phyloP scores from a whole-genome alignment of 2,888 invertebrate genomes.

The Hypomecis atomaria region DNA sequence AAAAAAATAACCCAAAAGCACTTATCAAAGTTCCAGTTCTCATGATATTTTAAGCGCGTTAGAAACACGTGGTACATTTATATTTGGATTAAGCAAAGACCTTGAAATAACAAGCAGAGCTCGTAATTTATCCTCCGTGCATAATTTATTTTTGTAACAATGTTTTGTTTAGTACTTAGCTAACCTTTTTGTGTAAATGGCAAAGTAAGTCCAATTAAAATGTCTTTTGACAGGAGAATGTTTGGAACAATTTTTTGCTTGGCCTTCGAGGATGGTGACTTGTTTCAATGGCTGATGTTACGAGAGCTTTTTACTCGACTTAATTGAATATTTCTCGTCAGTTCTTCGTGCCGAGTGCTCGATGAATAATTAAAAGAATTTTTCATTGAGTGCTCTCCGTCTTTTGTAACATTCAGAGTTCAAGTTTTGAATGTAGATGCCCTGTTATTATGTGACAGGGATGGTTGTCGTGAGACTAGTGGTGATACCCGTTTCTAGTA shows the following conservation, averaged over 20 bases:
- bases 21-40: conserved; percentile 15
- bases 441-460: background rate
- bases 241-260: conserved; percentile 30
- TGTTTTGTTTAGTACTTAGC: conserved; percentile 42
- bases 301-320: conserved; percentile 53
- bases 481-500: no score
- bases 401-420: conserved; percentile 20
- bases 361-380: conserved; percentile 60
- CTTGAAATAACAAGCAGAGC: conserved; percentile 29
- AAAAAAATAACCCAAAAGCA: conserved; percentile 2
- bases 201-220: conserved; percentile 48
- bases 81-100: conserved; percentile 40
- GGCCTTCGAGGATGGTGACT: conserved; percentile 34
- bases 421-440: conserved; percentile 12
- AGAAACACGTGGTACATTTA: conserved; percentile 41
- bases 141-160: conserved; percentile 43
- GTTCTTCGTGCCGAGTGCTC: conserved; percentile 49
- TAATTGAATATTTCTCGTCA: conserved; percentile 59
- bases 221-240: conserved; percentile 39
- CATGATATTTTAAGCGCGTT: conserved; percentile 35
- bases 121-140: conserved; percentile 46
- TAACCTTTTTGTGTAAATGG: conserved; percentile 40
- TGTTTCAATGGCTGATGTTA: conserved; percentile 46
- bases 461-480: background rate
- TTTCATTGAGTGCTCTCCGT: conserved; percentile 42